A percentile compares a stretch with the other conserved stretches of the same genome.
Conservation (phyloP, 2,888 invertebrate species). For the Argyresthia albistria region DNA sequence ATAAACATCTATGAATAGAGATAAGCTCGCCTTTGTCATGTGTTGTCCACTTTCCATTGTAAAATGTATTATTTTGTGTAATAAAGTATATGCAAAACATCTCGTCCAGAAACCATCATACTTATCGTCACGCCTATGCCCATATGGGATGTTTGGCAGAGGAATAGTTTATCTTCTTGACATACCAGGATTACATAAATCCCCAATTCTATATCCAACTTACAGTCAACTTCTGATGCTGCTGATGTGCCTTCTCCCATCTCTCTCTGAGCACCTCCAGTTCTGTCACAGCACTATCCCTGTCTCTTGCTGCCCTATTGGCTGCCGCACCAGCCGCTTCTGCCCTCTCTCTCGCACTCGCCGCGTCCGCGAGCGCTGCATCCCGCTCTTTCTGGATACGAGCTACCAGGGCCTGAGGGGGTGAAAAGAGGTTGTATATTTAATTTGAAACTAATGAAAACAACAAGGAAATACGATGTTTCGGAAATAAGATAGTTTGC, state of each 20-base stretch:
- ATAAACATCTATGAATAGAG: no score
- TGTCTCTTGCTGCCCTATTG: constrained; percentile 86
- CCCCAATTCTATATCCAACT: constrained; percentile 12
- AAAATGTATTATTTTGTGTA: no score
- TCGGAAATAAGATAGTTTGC: no score
- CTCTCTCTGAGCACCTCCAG: constrained; percentile 89
- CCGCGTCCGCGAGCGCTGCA: constrained; percentile 84
- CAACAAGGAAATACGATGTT: no score
- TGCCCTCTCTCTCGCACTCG: constrained; percentile 85
- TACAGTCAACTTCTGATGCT: constrained; percentile 88
- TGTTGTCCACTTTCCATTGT: no score
- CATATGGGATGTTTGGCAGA: no score
- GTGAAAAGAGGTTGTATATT: neutral
- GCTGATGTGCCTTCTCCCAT: constrained; percentile 89
- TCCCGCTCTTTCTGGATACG: constrained; percentile 93
- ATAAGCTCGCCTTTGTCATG: no score
- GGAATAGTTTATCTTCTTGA: neutral
- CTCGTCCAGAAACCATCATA: no score
- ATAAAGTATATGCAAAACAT: no score
- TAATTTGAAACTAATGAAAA: neutral
- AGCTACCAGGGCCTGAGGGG: constrained; percentile 76
- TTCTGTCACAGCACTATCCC: constrained; percentile 88
- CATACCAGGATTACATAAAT: neutral
- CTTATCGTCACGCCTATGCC: no score
- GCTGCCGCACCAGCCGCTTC: constrained; percentile 88